Evolutionary conservation across 2,888 invertebrate genomes (phyloP), one percentile per base, ranked within the genome.

Genomic region (Drosophila picticornis): DNA sequence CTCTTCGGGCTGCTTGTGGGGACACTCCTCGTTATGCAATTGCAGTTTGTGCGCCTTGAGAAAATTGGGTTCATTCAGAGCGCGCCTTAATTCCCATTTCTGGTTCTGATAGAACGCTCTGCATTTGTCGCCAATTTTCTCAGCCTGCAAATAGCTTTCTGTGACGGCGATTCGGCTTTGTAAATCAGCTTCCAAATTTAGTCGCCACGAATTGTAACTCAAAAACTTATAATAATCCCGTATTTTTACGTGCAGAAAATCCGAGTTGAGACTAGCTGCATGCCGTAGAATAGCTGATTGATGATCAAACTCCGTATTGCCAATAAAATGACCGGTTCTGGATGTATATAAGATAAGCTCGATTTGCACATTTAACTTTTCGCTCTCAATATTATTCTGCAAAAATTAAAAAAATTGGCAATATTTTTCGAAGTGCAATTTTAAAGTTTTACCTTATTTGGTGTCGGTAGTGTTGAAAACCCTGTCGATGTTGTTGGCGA

Each of bases 301-400:
- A 9, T 34, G 22, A 2, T 77, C 59, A 58, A 56, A 76, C 25
- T 76, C 76, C n/a, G 1, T 6, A 27, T 76, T 77, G 27, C 77
- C 76, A 13, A 53, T 10, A 29, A 46, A 58, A 11, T 77, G 0
- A 1, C 76, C 76, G 0, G 40, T 56, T n/a, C 43, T 56, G 1
- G 72, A 55, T 2, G 34, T 22, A 2, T 29, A 36, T 4, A 76
- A 36, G 19, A 53, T 29, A 25, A 55, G 48, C 2, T 32, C 4
- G 11, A 77, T 72, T 22, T 51, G 10, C 0, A 38, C 4, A 63
- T 58, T 58, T 19, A 77, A 32, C 7, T 40, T 27, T 2, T 48
- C 51, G n/a, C 3, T 27, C 7, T 38, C n/a, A 25, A 43, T 2
- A 19, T 29, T 4, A 31, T n/a, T n/a, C 66, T 66, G 27, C 0